Conservation (phyloP, 2,888 invertebrate genomes). For the Hydroisotoma schaefferi region DNA sequence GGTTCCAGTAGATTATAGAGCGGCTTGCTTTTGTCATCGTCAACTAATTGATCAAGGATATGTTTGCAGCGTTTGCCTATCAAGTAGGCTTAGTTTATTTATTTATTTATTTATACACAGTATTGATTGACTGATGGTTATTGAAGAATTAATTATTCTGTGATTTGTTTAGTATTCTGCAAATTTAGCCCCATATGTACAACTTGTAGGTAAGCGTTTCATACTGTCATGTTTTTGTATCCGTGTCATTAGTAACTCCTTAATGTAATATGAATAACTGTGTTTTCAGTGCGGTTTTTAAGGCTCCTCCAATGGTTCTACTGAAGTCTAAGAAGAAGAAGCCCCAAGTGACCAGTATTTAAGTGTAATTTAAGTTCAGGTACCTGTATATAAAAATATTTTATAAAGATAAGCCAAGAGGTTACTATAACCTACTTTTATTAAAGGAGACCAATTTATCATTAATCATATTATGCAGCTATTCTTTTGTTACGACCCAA, state of each 20-base stretch:
- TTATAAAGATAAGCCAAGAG: no score
- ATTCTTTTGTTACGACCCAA: no score
- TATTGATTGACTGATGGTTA: neutral
- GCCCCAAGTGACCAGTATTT: neutral
- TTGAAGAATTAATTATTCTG: neutral
- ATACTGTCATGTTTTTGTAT: no score
- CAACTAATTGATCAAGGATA: slow-evolving; percentile 93
- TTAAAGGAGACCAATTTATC: no score
- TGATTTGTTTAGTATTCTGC: slow-evolving; percentile 78
- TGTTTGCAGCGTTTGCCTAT: slow-evolving; percentile 95
- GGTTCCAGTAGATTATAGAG: slow-evolving; percentile 89
- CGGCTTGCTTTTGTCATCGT: slow-evolving; percentile 96
- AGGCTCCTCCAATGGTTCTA: slow-evolving; percentile 75
- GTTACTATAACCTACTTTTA: no score
- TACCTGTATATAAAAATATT: no score
- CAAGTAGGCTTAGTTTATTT: slow-evolving; percentile 62
- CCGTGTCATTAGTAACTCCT: slow-evolving; percentile 6
- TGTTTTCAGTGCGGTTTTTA: slow-evolving; percentile 76
- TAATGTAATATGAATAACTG: slow-evolving; percentile 11
- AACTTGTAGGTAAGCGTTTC: slow-evolving; percentile 82
- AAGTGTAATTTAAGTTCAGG: neutral
- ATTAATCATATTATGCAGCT: no score
- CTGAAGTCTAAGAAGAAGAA: slow-evolving; percentile 79
- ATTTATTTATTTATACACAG: neutral
- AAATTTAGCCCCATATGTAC: slow-evolving; percentile 96